Base-by-base conservation (phyloP, 2,113 vertebrate species). In the Turdus rufiventris region DNA sequence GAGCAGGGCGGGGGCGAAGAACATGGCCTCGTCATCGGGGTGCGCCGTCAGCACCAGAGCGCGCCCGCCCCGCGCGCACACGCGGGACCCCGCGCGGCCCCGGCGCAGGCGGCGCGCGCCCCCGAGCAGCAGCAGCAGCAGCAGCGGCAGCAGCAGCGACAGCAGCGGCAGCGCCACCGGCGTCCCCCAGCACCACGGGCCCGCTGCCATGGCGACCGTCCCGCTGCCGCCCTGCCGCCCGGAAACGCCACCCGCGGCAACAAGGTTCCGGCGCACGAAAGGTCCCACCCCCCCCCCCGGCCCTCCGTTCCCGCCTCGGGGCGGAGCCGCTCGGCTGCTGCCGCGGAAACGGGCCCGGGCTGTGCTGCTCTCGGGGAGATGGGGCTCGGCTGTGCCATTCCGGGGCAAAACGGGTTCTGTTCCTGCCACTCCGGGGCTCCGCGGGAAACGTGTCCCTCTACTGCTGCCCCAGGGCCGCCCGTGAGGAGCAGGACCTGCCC, bases 21-120 rank as follows among this genome's bases (percentile, higher is more conserved):
- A 99, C 99, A 99, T 98, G 14, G 98, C 98, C 92, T 99, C 99
- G 93, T 99, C 99, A 96, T 99, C 99, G 26, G 99, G 99, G 93
- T 99, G 99, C 89, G 99, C 99, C 57, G 98, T 99, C 28, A 99
- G 97, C 40, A 99, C 21, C 51, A 99, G 93, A 12, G 91, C 94
- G 25, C 96, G 80, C 38, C 33, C 78, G 63, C 63, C 51, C 42
- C 17, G 51, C 62, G 76, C 50, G 48, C 24, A 3, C 75, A 1
- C 50, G 38, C 25, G 48, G 60, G 7, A 1, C 45, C 74, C 45
- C 34, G 57, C 57, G 57, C 74, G 45, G 17, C 17, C 74, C 45
- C 34, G 50, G 25, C 50, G 50, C 50, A 51, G 50, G 50, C 50
- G 50, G 50, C 50, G 50, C 50, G 50, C 50, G 50, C 50, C 50